A percentile compares a stretch with the other conserved stretches of the same genome.
Conservation (phyloP, 2,113 vertebrate genomes). For the Chrysochloris asiatica region DNA sequence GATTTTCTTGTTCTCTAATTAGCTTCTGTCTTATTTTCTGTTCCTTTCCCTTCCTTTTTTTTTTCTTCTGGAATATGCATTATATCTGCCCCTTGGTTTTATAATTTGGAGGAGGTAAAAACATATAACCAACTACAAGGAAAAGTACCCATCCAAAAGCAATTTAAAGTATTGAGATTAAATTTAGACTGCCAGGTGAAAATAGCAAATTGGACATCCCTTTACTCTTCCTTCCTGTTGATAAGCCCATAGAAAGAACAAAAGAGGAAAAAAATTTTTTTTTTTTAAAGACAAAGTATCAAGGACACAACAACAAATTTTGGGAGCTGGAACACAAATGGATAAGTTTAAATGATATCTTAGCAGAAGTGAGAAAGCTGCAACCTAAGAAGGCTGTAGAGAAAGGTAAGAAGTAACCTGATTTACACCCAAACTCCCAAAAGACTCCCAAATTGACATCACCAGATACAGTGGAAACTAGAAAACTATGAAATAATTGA, state of each 20-base stretch:
- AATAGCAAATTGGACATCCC: background rate
- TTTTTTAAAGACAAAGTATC: background rate
- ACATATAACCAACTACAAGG: conserved; percentile 1
- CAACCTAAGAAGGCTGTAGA: background rate
- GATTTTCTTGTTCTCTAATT: background rate
- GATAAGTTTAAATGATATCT: conserved; percentile 23
- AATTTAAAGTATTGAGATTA: conserved; percentile 41
- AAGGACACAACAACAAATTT: conserved; percentile 29
- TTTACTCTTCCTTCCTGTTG: conserved; percentile 40
- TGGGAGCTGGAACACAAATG: conserved; percentile 1
- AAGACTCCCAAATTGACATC: background rate
- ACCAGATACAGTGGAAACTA: background rate
- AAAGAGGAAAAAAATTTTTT: background rate
- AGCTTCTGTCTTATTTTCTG: conserved; percentile 22
- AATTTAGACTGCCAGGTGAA: conserved; percentile 26
- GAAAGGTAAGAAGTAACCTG: conserved; percentile 1
- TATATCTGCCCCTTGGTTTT: conserved; percentile 17
- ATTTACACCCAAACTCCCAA: background rate
- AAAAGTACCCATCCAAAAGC: conserved; percentile 42
- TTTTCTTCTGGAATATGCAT: background rate
- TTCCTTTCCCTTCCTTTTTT: background rate
- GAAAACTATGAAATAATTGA: background rate
- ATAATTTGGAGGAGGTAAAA: conserved; percentile 32
- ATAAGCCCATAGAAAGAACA: background rate
- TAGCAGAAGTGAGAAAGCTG: conserved; percentile 14